Conservation (phyloP, 1,140 invertebrate genomes). For the Bactericera cockerelli region DNA sequence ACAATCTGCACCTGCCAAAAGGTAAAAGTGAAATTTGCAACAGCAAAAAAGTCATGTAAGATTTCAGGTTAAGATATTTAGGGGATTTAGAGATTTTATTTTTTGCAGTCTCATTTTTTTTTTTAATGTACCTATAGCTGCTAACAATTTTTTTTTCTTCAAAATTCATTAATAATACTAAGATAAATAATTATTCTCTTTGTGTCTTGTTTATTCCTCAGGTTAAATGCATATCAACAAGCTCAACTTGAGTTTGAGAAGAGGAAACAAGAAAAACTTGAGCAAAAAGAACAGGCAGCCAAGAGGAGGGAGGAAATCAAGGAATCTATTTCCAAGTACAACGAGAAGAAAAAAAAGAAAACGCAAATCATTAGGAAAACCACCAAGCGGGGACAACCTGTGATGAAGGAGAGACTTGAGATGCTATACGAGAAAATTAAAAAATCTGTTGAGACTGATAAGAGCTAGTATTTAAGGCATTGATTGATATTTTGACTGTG, state of each 20-base stretch:
- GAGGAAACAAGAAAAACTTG: constrained; percentile 38
- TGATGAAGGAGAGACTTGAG: constrained; percentile 57
- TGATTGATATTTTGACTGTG: too few species aligned
- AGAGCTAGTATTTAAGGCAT: too few species aligned
- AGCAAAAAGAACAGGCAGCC: constrained; percentile 33
- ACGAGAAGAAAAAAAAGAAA: constrained; percentile 43
- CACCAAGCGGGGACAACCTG: constrained; percentile 56
- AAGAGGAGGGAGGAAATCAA: constrained; percentile 37
- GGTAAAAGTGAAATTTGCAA: too few species aligned
- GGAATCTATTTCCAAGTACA: constrained; percentile 44
- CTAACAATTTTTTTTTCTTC: neutral
- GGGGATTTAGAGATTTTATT: too few species aligned
- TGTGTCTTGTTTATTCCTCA: too few species aligned
- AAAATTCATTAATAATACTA: neutral
- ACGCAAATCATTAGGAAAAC: constrained; percentile 50
- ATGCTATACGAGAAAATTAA: constrained; percentile 50
- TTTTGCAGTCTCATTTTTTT: too few species aligned
- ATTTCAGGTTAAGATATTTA: too few species aligned
- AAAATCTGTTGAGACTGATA: constrained; percentile 14
- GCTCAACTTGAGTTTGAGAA: constrained; percentile 37
- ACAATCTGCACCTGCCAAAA: too few species aligned
- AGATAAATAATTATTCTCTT: neutral
- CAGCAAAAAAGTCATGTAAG: too few species aligned
- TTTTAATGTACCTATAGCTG: neutral
- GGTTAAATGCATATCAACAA: constrained; percentile 31